Conservation (phyloP, 1,140 invertebrate genomes). For the Scylla paramamosain region DNA sequence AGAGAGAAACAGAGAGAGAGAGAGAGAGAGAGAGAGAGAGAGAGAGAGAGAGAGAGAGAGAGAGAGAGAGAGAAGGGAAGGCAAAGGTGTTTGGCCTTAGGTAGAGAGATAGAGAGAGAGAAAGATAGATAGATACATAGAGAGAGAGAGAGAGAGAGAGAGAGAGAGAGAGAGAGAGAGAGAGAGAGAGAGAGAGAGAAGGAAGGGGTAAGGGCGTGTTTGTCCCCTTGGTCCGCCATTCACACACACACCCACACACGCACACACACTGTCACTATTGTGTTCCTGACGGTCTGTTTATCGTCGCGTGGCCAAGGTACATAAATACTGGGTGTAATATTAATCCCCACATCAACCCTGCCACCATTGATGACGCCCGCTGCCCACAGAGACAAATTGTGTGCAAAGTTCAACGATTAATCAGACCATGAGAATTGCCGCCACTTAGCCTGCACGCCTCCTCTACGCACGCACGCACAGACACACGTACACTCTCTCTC, state of each 20-base stretch:
- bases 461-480: too few relatives aligned
- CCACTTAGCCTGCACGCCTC: too few relatives aligned
- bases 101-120: neutral
- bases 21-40: too few relatives aligned
- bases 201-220: too few relatives aligned
- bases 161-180: too few relatives aligned
- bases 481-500: too few relatives aligned
- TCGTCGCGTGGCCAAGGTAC: neutral
- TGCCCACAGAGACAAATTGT: neutral
- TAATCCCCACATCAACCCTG: neutral
- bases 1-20: too few relatives aligned
- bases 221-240: neutral
- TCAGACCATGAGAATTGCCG: neutral
- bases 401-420: neutral
- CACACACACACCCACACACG: neutral
- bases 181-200: too few relatives aligned
- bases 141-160: too few relatives aligned
- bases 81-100: neutral
- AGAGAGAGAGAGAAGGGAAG: neutral
- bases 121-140: neutral
- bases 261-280: neutral
- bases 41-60: too few relatives aligned
- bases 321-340: constrained; percentile 4
- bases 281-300: neutral
- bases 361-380: neutral